Base-by-base conservation (phyloP, 2,113 vertebrate genomes). In the Catharus bicknelli region DNA sequence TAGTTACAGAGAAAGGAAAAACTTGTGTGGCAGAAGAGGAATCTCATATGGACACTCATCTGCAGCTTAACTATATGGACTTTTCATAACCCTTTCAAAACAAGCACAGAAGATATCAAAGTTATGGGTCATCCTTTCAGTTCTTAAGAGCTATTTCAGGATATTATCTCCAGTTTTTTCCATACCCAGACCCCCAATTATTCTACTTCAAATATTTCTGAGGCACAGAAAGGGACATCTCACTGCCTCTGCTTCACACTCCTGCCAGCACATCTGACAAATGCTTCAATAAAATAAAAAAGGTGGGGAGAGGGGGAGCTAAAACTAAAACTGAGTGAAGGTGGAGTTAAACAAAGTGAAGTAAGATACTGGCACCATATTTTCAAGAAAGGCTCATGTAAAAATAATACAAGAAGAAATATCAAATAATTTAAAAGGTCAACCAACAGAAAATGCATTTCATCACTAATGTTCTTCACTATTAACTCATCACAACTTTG, bases 371-470 rank as follows among this genome's bases (percentile, higher is more conserved):
- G 48, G 43, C 18, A 90, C 47, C 40, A 38, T 73, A 72, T 84
- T 95, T 91, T 79, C 50, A 94, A 95, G 68, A 75, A 38, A 59
- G 15, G 21, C 34, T 92, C 61, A 53, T 95, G 82, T 94, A 70
- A 94, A 97, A 94, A 94, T 75, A 79, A 88, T 63, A 86, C 40
- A 79, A 77, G 81, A 90, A 96, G 48, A 86, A 95, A 66, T 87
- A 92, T 8, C 21, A 74, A 83, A 51, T 77, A 68, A 89, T 86
- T 91, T 86, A 82, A 96, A 95, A 88, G 59, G 50, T 63, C 90
- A 92, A 68, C 36, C 50, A 77, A 91, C 73, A 93, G 82, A 87
- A 59, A 64, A 85, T 58, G 29, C 42, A 70, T 70, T 50, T 84
- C 36, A 77, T 83, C 61, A 78, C 62, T 93, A 62, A 63, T 63